Base-by-base conservation (phyloP, 2,888 invertebrate genomes). In the Mimas tiliae region DNA sequence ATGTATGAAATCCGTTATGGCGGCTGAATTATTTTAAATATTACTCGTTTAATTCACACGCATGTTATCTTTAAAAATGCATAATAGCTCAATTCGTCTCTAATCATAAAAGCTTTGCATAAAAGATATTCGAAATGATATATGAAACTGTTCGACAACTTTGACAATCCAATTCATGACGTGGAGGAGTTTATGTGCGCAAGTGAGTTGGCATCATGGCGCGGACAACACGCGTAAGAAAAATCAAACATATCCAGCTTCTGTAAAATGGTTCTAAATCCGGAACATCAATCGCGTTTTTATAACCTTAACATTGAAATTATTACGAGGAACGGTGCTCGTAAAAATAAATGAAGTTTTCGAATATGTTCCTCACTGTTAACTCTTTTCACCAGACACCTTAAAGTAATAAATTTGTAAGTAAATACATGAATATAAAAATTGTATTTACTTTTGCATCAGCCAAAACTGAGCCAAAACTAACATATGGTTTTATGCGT, bases 271-370 rank as follows among this genome's bases (percentile, higher is more conserved):
- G 68, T 70, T 79, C 76, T 78, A 79, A 76, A 78, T 76, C 72
- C 67, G 75, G 71, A 73, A 79, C 80, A 80, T 79, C 80, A 76
- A 75, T 76, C 73, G 73, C 53, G 68, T 74, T 78, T 72, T 82
- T 80, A 81, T 78, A 74, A 72, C 72, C 66, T 77, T 80, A 75
- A 77, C 78, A 81, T 81, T 80, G 76, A 80, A 80, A 78, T 74
- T 74, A 76, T 81, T 74, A 75, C 74, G 74, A 70, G 66, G 67
- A 73, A 72, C 74, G 70, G 67, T 42, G 70, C 34, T 81, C 78
- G 74, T 82, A 81, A 84, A 83, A 77, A 67, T 67, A 74, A 77
- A 78, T 75, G 71, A 71, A 72, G 55, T 68, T 76, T 69, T 71
- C 67, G 65, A 62, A 66, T 68, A 63, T 63, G 58, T 66, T 70